These are phyloP conservation scores for Polietes domitor DNA, from an alignment of 2,888 invertebrate species.

Conservation along the genomic window DNA sequence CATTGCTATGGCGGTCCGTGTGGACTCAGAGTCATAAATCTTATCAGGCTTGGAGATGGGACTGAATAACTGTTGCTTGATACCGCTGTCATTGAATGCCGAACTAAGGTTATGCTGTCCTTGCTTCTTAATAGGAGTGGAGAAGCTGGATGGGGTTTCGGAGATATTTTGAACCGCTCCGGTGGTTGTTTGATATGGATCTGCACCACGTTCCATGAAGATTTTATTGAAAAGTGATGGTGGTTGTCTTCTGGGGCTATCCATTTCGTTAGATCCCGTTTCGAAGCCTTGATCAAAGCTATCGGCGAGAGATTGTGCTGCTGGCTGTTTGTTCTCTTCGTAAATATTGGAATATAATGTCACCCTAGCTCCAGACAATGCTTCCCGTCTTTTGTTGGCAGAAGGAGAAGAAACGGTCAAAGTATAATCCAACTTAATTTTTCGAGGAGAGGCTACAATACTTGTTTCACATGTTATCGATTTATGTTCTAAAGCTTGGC, in stretches of 20 bases:
- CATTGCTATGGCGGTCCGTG: constrained; percentile 66
- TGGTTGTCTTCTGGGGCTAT: constrained; percentile 74
- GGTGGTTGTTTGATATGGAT: background rate
- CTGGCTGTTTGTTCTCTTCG: constrained; percentile 13
- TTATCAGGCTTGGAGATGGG: constrained; percentile 68
- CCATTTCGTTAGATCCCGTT: constrained; percentile 76
- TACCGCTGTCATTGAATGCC: constrained; percentile 72
- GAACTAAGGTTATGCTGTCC: constrained; percentile 59
- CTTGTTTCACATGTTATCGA: constrained; percentile 64
- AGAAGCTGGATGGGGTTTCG: constrained; percentile 31
- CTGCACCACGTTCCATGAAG: background rate
- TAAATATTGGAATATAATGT: background rate
- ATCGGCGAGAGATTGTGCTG: constrained; percentile 60
- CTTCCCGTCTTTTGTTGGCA: too few species aligned
- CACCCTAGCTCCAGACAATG: background rate
- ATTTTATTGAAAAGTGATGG: constrained; percentile 9
- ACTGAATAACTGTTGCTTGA: constrained; percentile 73
- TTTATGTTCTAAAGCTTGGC: too few species aligned
- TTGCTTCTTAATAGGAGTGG: constrained; percentile 35
- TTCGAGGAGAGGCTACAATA: constrained; percentile 71
- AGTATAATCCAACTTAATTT: constrained; percentile 52
- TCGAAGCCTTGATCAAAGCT: constrained; percentile 78
- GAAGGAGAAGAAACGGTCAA: too few species aligned
- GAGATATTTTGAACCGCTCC: too few species aligned
- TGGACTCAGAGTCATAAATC: constrained; percentile 68